These are phyloP conservation scores for Gobio gobio DNA, from an alignment of 2,113 vertebrate species.

Conservation along the genomic window DNA sequence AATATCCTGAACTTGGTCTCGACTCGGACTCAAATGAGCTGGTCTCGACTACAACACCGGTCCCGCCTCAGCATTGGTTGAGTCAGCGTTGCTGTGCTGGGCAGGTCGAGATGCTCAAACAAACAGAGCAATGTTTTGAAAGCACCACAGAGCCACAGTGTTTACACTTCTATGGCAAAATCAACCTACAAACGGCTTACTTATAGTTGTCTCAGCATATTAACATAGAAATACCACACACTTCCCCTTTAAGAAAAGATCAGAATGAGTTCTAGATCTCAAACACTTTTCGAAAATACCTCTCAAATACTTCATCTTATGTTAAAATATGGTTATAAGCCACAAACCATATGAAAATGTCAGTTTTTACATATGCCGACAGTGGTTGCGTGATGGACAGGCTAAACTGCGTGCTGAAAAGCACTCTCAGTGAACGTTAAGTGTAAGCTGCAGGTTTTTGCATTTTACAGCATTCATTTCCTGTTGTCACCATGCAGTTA, in stretches of 20 bases:
- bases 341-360: constrained; percentile 7
- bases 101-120: neutral
- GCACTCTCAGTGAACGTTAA: neutral
- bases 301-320: neutral
- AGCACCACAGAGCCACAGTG: neutral
- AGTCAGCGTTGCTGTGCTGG: neutral
- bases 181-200: constrained; percentile 15
- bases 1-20: too few species aligned
- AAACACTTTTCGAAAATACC: neutral
- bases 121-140: constrained; percentile 18
- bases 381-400: neutral
- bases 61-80: neutral
- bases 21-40: too few species aligned
- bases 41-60: too few species aligned
- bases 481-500: neutral
- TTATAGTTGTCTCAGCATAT: constrained; percentile 15
- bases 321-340: constrained; percentile 14
- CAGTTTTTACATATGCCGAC: neutral
- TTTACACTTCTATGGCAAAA: constrained; percentile 16
- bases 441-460: neutral
- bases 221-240: constrained; percentile 22
- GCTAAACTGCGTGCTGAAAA: neutral
- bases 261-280: neutral
- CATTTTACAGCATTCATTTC: neutral
- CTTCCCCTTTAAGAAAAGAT: neutral